Percentiles rank a stretch among this genome's conserved stretches.
Evolutionary conservation across 1,140 invertebrate genomes (phyloP).

Genomic region (Lepidotrigona ventralis): DNA sequence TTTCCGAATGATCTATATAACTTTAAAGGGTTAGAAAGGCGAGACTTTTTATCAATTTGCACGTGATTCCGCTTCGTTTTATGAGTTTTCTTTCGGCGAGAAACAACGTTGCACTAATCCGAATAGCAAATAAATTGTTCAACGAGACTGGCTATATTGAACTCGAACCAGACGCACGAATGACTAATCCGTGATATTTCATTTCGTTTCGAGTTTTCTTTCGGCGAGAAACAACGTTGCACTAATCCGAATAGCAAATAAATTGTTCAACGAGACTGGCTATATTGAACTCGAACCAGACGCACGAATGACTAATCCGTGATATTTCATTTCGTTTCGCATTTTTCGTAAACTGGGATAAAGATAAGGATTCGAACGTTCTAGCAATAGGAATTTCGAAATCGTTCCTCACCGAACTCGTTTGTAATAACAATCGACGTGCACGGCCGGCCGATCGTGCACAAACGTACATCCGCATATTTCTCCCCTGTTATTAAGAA

Average conservation of each 20-base stretch:
- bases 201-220: background rate
- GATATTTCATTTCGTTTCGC: too few relatives aligned
- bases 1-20: background rate
- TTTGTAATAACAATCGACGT: background rate
- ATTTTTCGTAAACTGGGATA: too few relatives aligned
- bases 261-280: constrained; percentile 8
- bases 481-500: background rate
- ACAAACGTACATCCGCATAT: background rate
- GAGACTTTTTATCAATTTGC: background rate
- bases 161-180: background rate
- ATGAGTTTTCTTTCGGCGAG: background rate
- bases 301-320: too few relatives aligned
- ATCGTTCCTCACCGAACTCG: background rate
- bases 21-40: background rate
- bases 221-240: background rate
- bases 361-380: background rate
- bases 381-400: background rate
- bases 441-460: background rate
- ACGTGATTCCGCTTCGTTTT: background rate
- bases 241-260: background rate
- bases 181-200: too few relatives aligned
- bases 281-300: constrained; percentile 16
- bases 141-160: constrained; percentile 2
- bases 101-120: background rate
- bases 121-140: constrained; percentile 16